Evolutionary conservation across 2,797 vertebrate genomes (phyloP).

Genomic region (Syngnathus rostellatus): DNA sequence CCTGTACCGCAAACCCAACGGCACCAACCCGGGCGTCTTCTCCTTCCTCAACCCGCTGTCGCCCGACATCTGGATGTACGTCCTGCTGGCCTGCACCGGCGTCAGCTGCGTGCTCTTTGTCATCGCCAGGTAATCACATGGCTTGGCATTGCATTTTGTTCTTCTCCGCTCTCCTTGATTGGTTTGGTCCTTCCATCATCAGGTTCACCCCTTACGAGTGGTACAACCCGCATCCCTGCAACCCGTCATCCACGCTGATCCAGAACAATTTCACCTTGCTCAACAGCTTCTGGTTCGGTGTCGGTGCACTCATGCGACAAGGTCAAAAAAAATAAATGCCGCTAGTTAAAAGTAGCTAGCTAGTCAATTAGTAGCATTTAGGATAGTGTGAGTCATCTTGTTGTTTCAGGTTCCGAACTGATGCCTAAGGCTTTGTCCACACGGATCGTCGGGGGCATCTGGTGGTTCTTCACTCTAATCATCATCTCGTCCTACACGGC

Average conservation of each 20-base stretch:
- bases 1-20: constrained; percentile 91
- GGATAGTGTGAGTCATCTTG: neutral
- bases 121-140: constrained; percentile 84
- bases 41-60: constrained; percentile 95
- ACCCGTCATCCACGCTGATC: constrained; percentile 88
- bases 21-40: constrained; percentile 95
- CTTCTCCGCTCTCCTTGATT: neutral
- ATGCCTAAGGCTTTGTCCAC: constrained; percentile 98
- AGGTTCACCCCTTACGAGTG: constrained; percentile 98
- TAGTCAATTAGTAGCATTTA: neutral
- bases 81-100: constrained; percentile 90
- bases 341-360: neutral
- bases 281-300: constrained; percentile 98
- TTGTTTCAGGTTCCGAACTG: constrained; percentile 85
- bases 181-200: constrained; percentile 31
- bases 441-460: constrained; percentile 94
- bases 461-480: constrained; percentile 99
- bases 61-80: constrained; percentile 98
- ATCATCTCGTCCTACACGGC: constrained; percentile 99
- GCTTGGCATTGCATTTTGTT: neutral
- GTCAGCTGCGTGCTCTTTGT: constrained; percentile 98
- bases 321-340: constrained; percentile 65
- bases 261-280: constrained; percentile 98
- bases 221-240: constrained; percentile 97
- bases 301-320: constrained; percentile 97